Conservation (phyloP, 2,113 vertebrate species). For the Naja naja region DNA sequence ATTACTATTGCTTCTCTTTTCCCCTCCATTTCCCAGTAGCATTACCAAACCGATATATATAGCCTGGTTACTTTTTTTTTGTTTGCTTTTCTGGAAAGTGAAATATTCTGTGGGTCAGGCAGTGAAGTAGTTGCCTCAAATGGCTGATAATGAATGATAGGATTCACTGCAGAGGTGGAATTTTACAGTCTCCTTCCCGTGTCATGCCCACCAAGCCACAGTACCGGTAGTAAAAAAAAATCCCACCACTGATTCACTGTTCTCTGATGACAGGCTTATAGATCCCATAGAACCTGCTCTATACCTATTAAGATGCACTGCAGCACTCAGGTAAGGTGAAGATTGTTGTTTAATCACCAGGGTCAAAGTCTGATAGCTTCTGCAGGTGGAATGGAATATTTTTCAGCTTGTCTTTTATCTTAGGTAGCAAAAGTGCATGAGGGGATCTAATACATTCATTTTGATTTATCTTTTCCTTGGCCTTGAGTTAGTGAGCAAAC, state of each 20-base stretch:
- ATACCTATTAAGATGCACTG: not conserved
- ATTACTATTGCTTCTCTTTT: not conserved
- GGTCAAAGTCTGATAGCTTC: not conserved
- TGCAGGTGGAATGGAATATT: not conserved
- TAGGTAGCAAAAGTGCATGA: not conserved
- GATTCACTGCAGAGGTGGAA: not conserved
- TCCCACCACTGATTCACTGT: not conserved
- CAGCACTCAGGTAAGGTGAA: not conserved
- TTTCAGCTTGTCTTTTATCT: not conserved
- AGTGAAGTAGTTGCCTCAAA: not conserved
- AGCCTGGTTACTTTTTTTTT: not conserved
- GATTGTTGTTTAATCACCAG: not conserved
- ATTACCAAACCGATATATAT: not conserved
- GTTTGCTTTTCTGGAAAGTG: not conserved
- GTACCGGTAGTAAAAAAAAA: too few species aligned
- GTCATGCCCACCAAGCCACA: too few species aligned
- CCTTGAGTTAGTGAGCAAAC: not conserved
- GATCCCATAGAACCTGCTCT: not conserved
- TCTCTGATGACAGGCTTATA: not conserved
- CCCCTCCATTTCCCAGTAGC: not conserved
- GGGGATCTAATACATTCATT: not conserved
- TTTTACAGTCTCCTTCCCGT: too few species aligned
- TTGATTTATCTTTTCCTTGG: not conserved
- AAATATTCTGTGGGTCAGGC: not conserved
- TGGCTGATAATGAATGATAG: not conserved